Evolutionary conservation across 2,888 invertebrate species (phyloP).

Genomic region (Dendrolimus houi): DNA sequence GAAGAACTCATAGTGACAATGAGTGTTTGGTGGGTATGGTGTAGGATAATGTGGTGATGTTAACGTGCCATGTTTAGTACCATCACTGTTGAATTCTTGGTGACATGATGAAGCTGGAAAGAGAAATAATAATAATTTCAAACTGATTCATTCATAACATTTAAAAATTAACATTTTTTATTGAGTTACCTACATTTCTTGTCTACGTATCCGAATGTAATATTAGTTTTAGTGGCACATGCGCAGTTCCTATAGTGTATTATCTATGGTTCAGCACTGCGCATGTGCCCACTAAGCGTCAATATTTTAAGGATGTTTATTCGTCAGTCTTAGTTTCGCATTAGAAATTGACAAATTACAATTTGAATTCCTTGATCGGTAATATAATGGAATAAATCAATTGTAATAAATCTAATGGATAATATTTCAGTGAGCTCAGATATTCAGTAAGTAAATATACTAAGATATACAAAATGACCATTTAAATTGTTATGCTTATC

Average conservation of each 20-base stretch:
- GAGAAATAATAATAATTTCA: not conserved
- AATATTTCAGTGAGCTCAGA: too few relatives aligned
- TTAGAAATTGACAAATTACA: too few relatives aligned
- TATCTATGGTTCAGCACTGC: conserved; percentile 1
- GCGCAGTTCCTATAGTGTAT: not conserved
- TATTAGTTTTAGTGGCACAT: not conserved
- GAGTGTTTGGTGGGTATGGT: conserved; percentile 85
- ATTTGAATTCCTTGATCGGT: too few relatives aligned
- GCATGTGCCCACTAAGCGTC: conserved; percentile 22
- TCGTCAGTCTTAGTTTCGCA: not conserved
- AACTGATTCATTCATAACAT: not conserved
- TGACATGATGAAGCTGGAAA: conserved; percentile 87
- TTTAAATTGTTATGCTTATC: too few relatives aligned
- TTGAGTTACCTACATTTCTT: too few relatives aligned
- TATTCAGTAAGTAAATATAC: too few relatives aligned
- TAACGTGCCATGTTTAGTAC: conserved; percentile 87
- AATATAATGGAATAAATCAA: too few relatives aligned
- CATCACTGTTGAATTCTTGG: conserved; percentile 86
- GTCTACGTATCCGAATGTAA: not conserved
- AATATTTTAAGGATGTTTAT: conserved; percentile 8
- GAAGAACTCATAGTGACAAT: conserved; percentile 93
- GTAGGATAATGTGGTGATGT: conserved; percentile 91
- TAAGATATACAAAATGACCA: too few relatives aligned
- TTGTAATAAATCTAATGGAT: too few relatives aligned
- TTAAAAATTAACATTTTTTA: too few relatives aligned